Evolutionary conservation across 2,797 vertebrate genomes (phyloP), one percentile per base, ranked within the genome.

Genomic region (Xyrichtys novacula): DNA sequence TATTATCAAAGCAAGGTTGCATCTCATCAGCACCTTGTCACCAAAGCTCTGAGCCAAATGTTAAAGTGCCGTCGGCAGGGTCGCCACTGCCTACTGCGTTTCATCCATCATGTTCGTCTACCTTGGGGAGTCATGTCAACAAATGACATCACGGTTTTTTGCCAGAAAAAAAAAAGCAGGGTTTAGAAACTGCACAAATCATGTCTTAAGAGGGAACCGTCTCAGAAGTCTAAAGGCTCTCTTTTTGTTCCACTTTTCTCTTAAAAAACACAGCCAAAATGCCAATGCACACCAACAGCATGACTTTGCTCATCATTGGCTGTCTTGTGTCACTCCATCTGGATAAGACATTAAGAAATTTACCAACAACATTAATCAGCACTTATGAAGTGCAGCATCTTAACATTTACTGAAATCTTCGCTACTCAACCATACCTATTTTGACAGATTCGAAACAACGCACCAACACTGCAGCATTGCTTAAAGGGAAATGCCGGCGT

Each of bases 1-100:
- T 78, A 43, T 78, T 59, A 74, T 72, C 36, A 25, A 65, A 36
- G 49, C 61, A 74, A 88, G 86, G 81, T 78, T 42, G 32, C 54
- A 42, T 76, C 81, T 74, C 68, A 84, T 88, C 80, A 88, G 74
- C 83, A 81, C 73, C 79, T 83, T 84, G 82, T 85, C 88, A 43
- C 69, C 34, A 42, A 61, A 78, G 69, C 73, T 67, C 59, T 36
- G 61, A 76, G 79, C 59, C 61, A 77, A 82, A 81, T 64, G 78
- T 76, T 71, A 63, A 74, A 80, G 61, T 61, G 76, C 82, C 73
- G 63, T 52, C 64, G 77, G 78, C 80, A 84, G 77, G 83, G 79
- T 86, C 77, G 85, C 44, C 65, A 7, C 44, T 42, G 43, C 43
- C 40, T 1, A 58, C 55, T 83, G 63, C 62, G 67, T 67, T 83